These are phyloP conservation scores for Crambe crambe DNA, from an alignment of 37 sponge, comb jelly and placozoan genomes.

Conservation along the genomic window DNA sequence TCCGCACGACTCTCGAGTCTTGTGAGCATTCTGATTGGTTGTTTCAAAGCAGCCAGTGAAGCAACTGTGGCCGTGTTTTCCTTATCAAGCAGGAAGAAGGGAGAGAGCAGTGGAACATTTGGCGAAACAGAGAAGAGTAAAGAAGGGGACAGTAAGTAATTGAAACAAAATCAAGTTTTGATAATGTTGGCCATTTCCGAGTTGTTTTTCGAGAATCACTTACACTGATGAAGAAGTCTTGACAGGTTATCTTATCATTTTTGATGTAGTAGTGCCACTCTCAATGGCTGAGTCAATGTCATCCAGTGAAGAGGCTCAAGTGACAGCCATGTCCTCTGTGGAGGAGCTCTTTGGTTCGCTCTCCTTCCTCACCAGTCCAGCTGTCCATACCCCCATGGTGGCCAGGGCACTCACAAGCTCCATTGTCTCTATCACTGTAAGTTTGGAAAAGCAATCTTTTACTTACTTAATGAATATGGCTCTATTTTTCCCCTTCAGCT, in stretches of 20 bases:
- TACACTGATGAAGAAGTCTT: no score
- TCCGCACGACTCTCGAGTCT: slow-evolving; percentile 11
- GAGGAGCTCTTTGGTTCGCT: slow-evolving; percentile 17
- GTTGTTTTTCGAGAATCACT: no score
- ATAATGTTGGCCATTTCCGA: no score
- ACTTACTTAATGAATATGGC: no score
- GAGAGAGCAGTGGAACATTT: background rate
- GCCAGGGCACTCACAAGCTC: slow-evolving; percentile 6
- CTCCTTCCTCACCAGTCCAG: slow-evolving; percentile 10
- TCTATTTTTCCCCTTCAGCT: slow-evolving; percentile 22
- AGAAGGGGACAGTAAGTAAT: background rate
- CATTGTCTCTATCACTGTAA: slow-evolving; percentile 26
- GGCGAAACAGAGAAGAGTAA: background rate
- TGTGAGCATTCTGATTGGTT: slow-evolving; percentile 5
- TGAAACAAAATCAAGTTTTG: no score
- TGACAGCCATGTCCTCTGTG: slow-evolving; percentile 6
- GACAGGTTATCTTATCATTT: no score
- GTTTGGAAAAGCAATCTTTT: background rate
- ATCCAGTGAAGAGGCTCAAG: background rate
- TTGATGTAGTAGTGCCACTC: background rate
- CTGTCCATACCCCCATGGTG: background rate
- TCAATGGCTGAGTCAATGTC: background rate
- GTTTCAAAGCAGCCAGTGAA: slow-evolving; percentile 18
- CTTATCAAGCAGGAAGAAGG: background rate
- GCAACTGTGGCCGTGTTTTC: background rate